A percentile compares a stretch with the other conserved stretches of the same genome.
Conservation (phyloP, 30 jellyfish, hydroid and myxozoan species). For the Turritopsis rubra region DNA sequence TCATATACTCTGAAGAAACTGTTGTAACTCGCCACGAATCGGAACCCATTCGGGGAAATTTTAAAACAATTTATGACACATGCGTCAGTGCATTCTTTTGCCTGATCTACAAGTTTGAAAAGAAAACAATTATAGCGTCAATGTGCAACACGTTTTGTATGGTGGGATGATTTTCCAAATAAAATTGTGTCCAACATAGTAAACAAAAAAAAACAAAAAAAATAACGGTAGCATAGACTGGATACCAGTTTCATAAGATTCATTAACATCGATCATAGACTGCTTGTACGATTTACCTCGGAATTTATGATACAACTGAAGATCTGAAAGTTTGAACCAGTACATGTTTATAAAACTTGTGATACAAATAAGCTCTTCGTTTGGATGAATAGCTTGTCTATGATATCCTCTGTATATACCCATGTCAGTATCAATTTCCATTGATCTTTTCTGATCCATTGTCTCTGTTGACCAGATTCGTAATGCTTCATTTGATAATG, state of each 20-base stretch:
- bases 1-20: background rate
- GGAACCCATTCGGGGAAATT: background rate
- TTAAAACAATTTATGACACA: too few relatives aligned
- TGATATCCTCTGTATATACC: background rate
- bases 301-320: background rate
- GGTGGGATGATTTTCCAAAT: too few relatives aligned
- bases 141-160: too few relatives aligned
- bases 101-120: background rate
- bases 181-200: too few relatives aligned
- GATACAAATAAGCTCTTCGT: background rate
- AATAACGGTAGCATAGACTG: too few relatives aligned
- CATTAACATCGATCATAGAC: too few relatives aligned
- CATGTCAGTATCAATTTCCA: background rate
- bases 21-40: background rate
- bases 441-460: background rate
- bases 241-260: too few relatives aligned
- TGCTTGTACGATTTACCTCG: too few relatives aligned
- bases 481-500: background rate
- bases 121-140: background rate
- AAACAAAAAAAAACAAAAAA: too few relatives aligned
- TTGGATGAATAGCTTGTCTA: background rate
- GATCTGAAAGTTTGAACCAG: background rate
- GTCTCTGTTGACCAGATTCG: background rate
- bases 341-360: background rate
- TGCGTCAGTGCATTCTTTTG: background rate